Evolutionary conservation across 2,888 invertebrate genomes (phyloP).

Genomic region (Sphaeridia pumilis): DNA sequence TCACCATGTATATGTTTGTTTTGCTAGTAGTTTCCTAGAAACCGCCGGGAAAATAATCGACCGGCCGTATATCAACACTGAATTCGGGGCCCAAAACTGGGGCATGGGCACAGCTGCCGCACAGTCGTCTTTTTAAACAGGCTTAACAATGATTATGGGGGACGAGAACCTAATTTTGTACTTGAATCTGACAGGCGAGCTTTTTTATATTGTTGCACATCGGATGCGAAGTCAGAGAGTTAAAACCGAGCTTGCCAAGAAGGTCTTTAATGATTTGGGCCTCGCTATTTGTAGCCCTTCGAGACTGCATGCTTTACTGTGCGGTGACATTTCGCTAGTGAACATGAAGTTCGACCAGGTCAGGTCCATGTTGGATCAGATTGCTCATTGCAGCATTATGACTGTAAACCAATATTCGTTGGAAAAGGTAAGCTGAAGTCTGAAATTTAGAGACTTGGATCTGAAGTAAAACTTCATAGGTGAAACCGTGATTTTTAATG

Average conservation of each 20-base stretch:
- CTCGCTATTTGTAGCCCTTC: constrained; percentile 29
- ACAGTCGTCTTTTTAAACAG: too few relatives aligned
- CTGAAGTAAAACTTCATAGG: neutral
- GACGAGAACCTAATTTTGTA: constrained; percentile 33
- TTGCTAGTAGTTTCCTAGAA: too few relatives aligned
- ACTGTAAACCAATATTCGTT: constrained; percentile 33
- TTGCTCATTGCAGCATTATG: constrained; percentile 34
- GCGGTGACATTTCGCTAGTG: constrained; percentile 24
- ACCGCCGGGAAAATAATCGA: too few relatives aligned
- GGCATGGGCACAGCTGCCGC: too few relatives aligned
- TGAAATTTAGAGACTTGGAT: too few relatives aligned
- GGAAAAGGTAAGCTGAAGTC: constrained; percentile 30
- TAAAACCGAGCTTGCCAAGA: constrained; percentile 23
- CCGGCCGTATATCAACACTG: too few relatives aligned
- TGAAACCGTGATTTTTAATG: neutral
- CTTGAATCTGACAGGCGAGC: constrained; percentile 32
- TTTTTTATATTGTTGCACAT: constrained; percentile 34
- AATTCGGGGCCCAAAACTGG: too few relatives aligned
- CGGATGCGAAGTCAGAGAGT: constrained; percentile 33
- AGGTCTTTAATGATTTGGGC: constrained; percentile 31
- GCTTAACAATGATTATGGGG: constrained; percentile 4
- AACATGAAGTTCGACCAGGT: constrained; percentile 25
- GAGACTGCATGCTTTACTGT: constrained; percentile 25
- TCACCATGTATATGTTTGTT: too few relatives aligned
- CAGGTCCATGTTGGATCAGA: constrained; percentile 24